A percentile compares a stretch with the other conserved stretches of the same genome.
phyloP scores from a whole-genome alignment of 2,113 vertebrate genomes.

The Oncorhynchus clarkii region DNA sequence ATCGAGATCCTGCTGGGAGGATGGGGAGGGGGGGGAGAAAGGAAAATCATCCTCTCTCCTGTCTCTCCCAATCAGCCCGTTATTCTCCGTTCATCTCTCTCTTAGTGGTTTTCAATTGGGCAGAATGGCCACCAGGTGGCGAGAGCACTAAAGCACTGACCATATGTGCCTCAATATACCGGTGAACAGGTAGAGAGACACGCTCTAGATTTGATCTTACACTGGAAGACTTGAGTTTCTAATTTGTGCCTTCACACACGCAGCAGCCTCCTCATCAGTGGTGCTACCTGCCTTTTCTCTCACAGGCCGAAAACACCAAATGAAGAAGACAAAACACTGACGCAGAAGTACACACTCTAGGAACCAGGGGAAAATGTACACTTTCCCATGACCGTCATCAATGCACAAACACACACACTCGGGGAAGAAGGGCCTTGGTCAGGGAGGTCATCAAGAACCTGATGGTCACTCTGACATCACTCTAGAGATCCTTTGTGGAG shows the following conservation, averaged over 20 bases:
- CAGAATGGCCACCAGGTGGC: background rate
- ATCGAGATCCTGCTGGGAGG: background rate
- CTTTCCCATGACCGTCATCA: background rate
- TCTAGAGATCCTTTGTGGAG: too few species aligned
- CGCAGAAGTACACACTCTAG: background rate
- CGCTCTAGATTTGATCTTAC: too few species aligned
- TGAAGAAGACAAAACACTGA: background rate
- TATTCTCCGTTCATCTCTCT: background rate
- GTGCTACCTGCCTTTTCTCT: background rate
- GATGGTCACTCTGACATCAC: too few species aligned
- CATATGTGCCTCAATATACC: background rate
- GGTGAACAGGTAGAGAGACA: too few species aligned
- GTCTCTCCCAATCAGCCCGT: constrained; percentile 17
- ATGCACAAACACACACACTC: constrained; percentile 6
- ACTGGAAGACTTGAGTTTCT: too few species aligned
- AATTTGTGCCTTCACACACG: too few species aligned
- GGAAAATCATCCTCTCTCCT: constrained; percentile 34
- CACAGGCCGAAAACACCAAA: background rate
- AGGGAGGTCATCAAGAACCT: too few species aligned
- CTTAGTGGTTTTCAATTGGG: background rate
- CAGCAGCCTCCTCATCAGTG: too few species aligned
- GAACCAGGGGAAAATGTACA: background rate
- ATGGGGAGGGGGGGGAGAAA: constrained; percentile 1
- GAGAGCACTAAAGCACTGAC: background rate
- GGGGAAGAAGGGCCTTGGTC: too few species aligned